Percentiles rank a stretch among this genome's conserved stretches.
Conservation (phyloP, 2,888 invertebrate species). For the Agapetus fuscipes region DNA sequence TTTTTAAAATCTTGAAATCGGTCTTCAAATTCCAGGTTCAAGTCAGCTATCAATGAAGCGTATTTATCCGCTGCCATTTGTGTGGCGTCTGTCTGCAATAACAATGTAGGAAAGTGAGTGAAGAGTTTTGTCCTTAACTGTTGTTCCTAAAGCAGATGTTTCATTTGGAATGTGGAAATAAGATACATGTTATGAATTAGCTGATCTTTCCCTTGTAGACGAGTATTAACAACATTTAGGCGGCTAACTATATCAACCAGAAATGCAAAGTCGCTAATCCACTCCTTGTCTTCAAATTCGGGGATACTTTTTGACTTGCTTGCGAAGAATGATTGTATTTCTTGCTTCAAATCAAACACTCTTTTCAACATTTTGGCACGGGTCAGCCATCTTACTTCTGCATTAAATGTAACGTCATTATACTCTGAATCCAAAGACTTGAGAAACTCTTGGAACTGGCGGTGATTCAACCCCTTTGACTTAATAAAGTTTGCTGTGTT, state of each 20-base stretch:
- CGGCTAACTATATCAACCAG: slow-evolving; percentile 1
- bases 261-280: slow-evolving; percentile 9
- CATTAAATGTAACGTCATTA: slow-evolving; percentile 10
- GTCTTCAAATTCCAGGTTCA: slow-evolving; percentile 16
- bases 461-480: slow-evolving; percentile 1
- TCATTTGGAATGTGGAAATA: slow-evolving; percentile 11
- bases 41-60: slow-evolving; percentile 9
- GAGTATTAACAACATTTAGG: slow-evolving; percentile 8
- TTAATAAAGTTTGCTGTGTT: slow-evolving; percentile 2
- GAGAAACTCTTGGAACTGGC: slow-evolving; percentile 8
- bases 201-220: slow-evolving; percentile 9
- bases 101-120: slow-evolving; percentile 8
- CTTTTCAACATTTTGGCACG: slow-evolving; percentile 12
- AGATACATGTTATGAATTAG: slow-evolving; percentile 6
- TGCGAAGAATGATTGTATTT: too few species aligned
- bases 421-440: slow-evolving; percentile 4
- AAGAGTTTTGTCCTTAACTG: slow-evolving; percentile 7
- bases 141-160: slow-evolving; percentile 7
- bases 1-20: slow-evolving; percentile 16
- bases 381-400: slow-evolving; percentile 14
- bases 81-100: background rate
- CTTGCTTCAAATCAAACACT: slow-evolving; percentile 11
- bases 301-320: slow-evolving; percentile 8
- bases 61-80: slow-evolving; percentile 2
- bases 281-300: slow-evolving; percentile 9